Evolutionary conservation across 2,113 vertebrate genomes (phyloP), one percentile per base, ranked within the genome.

Genomic region (Capreolus pygargus): DNA sequence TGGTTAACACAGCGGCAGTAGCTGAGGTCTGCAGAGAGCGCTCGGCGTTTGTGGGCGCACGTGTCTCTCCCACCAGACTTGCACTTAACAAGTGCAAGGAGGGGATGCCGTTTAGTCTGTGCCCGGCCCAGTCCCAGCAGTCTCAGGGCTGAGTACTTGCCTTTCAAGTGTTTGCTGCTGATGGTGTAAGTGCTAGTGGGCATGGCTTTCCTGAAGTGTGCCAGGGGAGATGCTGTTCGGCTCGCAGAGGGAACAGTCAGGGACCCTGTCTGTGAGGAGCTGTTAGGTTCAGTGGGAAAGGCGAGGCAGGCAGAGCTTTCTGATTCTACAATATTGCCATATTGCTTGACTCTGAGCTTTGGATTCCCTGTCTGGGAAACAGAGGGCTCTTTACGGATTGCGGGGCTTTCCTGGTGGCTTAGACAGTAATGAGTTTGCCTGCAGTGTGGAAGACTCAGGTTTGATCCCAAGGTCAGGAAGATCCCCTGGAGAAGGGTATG

Each of bases 1-100:
- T 0, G 8, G 23, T 54, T 10, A n/a, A 83, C 27, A 2, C 1
- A 7, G 2, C 0, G 0, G 54, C 55, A 45, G 86, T 12, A 70
- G 25, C 54, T 13, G 47, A 55, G 47, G 4, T 54, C 60, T 36
- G 7, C 28, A 50, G 39, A 28, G 10, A 16, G 67, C 28, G 5
- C 17, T 2, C 7, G 25, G 43, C 1, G 0, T 36, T 54, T 52
- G 47, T 33, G 94, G 67, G 39, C n/a, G 7, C 28, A 11, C 0
- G 0, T 28, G 47, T 85, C 50, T n/a, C 81, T 83, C 14, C 57
- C 11, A 2, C 36, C 54, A 36, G 36, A 52, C 19, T 4, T 33
- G 43, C n/a, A 55, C 30, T 74, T 60, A 47, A n/a, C 64, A 64
- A 28, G 6, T 55, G 5, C 74, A 17, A 47, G n/a, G 21, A 74